Conservation (phyloP, 2,888 invertebrate genomes). For the Therioaphis trifolii region DNA sequence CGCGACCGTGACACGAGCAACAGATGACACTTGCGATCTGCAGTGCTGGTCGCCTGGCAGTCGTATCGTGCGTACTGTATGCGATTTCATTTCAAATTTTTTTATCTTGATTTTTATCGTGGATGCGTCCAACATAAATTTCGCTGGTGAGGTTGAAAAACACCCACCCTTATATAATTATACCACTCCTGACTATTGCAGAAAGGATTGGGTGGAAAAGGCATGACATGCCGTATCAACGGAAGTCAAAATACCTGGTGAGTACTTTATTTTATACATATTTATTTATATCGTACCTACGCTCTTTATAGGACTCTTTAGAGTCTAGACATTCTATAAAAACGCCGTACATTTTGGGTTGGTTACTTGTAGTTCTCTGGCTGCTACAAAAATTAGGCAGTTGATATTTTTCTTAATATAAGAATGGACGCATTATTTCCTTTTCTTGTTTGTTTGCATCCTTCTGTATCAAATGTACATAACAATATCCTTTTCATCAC, state of each 20-base stretch:
- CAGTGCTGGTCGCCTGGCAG: not conserved
- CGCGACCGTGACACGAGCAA: not conserved
- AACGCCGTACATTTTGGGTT: no score
- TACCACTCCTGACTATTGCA: constrained; percentile 1
- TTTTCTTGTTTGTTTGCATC: no score
- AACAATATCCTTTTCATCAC: no score
- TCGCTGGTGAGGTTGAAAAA: constrained; percentile 6
- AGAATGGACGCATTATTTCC: no score
- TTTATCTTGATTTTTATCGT: not conserved
- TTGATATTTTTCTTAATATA: no score
- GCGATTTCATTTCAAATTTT: not conserved
- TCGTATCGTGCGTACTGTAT: no score
- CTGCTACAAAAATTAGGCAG: no score
- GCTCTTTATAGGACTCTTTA: no score
- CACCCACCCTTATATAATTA: constrained; percentile 2
- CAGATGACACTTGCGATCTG: not conserved
- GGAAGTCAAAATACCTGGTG: constrained; percentile 12
- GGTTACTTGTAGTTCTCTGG: no score
- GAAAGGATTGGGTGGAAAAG: constrained; percentile 6
- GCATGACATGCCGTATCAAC: constrained; percentile 5
- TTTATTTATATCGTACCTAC: no score
- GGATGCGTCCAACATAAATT: not conserved
- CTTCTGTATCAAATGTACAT: no score
- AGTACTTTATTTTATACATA: not conserved
- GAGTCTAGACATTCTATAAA: no score